Conservation (phyloP, 2,888 invertebrate genomes). For the Limnephilus marmoratus region DNA sequence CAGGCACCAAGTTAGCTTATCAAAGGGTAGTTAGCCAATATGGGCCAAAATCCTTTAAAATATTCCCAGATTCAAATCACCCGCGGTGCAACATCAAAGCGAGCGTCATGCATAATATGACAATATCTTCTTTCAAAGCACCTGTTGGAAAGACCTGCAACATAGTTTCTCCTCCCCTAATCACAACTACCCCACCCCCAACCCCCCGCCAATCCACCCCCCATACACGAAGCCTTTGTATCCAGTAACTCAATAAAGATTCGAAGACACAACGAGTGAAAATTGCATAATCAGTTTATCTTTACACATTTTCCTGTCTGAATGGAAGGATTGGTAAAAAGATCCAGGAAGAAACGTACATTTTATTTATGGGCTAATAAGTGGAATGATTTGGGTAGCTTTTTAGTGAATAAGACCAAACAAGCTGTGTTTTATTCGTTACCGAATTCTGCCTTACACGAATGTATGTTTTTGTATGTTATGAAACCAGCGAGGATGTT, state of each 20-base stretch:
- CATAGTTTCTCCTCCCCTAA: constrained; percentile 31
- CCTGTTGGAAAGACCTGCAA: constrained; percentile 33
- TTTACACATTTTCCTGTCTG: constrained; percentile 56
- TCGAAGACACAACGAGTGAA: constrained; percentile 60
- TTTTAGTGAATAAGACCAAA: neutral
- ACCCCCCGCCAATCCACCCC: neutral
- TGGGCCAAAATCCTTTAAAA: neutral
- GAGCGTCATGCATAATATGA: neutral
- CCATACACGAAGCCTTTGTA: constrained; percentile 47
- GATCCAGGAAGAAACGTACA: neutral
- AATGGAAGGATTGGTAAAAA: neutral
- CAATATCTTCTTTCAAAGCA: constrained; percentile 26
- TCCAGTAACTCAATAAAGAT: constrained; percentile 63
- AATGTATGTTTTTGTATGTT: neutral
- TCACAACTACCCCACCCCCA: neutral
- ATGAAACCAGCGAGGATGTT: no score
- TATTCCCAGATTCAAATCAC: neutral
- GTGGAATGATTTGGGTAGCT: neutral
- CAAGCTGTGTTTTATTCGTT: neutral
- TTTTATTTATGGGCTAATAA: neutral
- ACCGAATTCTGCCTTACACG: neutral
- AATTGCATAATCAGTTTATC: constrained; percentile 61
- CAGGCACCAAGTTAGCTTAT: neutral
- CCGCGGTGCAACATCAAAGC: constrained; percentile 1
- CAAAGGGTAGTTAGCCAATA: neutral